Percentiles rank a stretch among this genome's conserved stretches.
Conservation (phyloP, 2,888 invertebrate genomes). For the Spilosoma lubricipeda region DNA sequence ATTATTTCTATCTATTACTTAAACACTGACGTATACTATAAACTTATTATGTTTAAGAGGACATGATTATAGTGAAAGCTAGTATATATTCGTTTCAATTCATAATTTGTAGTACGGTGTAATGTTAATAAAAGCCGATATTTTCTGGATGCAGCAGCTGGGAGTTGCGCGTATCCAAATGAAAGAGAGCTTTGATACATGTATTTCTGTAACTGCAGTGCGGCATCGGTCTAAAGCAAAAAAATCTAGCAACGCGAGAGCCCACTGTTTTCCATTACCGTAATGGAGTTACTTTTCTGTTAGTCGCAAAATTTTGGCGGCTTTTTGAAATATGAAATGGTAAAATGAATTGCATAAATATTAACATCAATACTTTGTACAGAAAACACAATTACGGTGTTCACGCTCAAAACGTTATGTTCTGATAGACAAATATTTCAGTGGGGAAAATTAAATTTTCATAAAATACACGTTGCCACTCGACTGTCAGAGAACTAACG, state of each 20-base stretch:
- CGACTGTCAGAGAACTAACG: conserved; percentile 60
- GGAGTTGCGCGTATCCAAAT: conserved; percentile 69
- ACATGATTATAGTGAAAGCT: conserved; percentile 57
- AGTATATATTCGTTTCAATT: conserved; percentile 52
- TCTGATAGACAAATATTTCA: conserved; percentile 47
- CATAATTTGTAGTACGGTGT: conserved; percentile 68
- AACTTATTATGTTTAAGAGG: conserved; percentile 33
- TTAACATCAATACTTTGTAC: conserved; percentile 40
- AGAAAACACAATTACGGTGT: conserved; percentile 43
- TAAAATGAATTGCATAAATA: conserved; percentile 41
- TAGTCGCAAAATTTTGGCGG: conserved; percentile 64
- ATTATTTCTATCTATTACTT: conserved; percentile 9
- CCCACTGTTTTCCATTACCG: conserved; percentile 81
- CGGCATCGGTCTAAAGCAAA: conserved; percentile 73
- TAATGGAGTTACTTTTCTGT: conserved; percentile 80
- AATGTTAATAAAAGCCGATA: conserved; percentile 76
- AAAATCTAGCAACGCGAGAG: conserved; percentile 71
- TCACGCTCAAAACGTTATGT: conserved; percentile 32
- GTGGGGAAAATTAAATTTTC: conserved; percentile 55
- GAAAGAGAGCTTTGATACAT: conserved; percentile 81
- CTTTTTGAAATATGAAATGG: conserved; percentile 37
- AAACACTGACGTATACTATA: not conserved
- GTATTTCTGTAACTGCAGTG: conserved; percentile 81
- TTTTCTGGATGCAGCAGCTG: conserved; percentile 65
- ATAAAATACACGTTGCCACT: conserved; percentile 54